Percentiles rank a stretch among this genome's conserved stretches.
phyloP scores from a whole-genome alignment of 1,140 invertebrate genomes.

The Cherax destructor region DNA sequence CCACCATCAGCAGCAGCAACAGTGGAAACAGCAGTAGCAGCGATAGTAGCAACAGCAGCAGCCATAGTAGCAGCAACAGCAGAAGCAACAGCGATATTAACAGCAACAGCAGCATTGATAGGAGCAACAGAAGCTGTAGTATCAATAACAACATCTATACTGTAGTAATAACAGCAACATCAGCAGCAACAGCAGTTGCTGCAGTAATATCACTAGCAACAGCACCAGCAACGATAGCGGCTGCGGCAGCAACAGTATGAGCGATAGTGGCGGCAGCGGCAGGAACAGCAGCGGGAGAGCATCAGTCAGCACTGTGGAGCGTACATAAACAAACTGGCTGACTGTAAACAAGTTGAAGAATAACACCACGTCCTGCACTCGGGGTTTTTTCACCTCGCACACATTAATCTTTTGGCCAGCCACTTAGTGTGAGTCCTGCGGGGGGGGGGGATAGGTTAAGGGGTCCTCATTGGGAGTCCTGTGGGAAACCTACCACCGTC shows the following conservation, averaged over 20 bases:
- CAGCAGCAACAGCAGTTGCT: background rate
- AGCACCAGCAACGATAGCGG: background rate
- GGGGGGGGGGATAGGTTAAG: too few relatives aligned
- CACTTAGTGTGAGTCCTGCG: constrained; percentile 44
- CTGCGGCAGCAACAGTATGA: constrained; percentile 5
- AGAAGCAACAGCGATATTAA: too few relatives aligned
- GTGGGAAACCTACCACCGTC: too few relatives aligned
- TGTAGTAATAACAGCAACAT: background rate
- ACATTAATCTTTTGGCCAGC: constrained; percentile 58
- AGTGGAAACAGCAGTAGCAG: too few relatives aligned
- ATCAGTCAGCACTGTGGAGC: constrained; percentile 46
- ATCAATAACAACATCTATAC: background rate
- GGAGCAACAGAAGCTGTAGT: constrained; percentile 3
- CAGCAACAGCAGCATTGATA: too few relatives aligned
- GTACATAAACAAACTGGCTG: constrained; percentile 54
- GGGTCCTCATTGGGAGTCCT: too few relatives aligned
- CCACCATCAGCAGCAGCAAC: background rate
- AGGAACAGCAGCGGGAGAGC: constrained; percentile 30
- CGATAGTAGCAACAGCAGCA: too few relatives aligned
- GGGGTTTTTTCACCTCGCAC: constrained; percentile 10
- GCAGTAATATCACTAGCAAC: background rate
- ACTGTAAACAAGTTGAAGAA: constrained; percentile 60
- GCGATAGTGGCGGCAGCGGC: background rate
- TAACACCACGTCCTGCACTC: constrained; percentile 46
- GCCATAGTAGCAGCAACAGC: too few relatives aligned